A percentile compares a stretch with the other conserved stretches of the same genome.
Conservation (phyloP, 2,113 vertebrate genomes). For the Noctilio leporinus region DNA sequence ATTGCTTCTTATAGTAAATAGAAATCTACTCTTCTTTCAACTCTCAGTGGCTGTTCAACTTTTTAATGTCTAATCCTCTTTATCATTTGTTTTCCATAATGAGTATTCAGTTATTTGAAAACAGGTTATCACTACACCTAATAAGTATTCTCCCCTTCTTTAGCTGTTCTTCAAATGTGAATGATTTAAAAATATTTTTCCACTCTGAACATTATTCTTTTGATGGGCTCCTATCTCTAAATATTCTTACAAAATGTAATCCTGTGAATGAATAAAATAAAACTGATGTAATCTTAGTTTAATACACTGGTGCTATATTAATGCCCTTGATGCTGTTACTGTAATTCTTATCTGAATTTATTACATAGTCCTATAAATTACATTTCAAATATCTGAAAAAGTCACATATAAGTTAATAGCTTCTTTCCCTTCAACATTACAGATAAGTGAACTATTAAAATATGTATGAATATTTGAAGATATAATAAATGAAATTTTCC, state of each 20-base stretch:
- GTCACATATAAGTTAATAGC: background rate
- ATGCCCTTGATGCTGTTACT: background rate
- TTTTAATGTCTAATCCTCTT: background rate
- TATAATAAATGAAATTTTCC: conserved; percentile 33
- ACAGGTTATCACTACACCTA: background rate
- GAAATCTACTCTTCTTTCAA: background rate
- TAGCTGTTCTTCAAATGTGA: background rate
- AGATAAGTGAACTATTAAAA: conserved; percentile 36
- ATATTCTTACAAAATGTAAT: conserved; percentile 23
- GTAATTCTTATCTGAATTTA: background rate
- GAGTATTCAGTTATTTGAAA: background rate
- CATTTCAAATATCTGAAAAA: conserved; percentile 28
- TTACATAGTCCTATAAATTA: background rate
- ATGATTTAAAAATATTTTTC: background rate
- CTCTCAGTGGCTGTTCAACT: background rate
- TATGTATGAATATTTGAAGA: conserved; percentile 35
- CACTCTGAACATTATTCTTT: conserved; percentile 11
- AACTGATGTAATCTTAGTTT: conserved; percentile 10
- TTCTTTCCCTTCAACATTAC: background rate
- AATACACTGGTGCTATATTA: background rate
- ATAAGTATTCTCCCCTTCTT: background rate
- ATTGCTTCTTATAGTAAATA: background rate
- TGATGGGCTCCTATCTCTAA: background rate
- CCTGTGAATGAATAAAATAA: conserved; percentile 9
- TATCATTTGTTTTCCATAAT: background rate